Evolutionary conservation across 2,797 vertebrate genomes (phyloP), one percentile per base, ranked within the genome.

Genomic region (Phrynocephalus guinanensis): DNA sequence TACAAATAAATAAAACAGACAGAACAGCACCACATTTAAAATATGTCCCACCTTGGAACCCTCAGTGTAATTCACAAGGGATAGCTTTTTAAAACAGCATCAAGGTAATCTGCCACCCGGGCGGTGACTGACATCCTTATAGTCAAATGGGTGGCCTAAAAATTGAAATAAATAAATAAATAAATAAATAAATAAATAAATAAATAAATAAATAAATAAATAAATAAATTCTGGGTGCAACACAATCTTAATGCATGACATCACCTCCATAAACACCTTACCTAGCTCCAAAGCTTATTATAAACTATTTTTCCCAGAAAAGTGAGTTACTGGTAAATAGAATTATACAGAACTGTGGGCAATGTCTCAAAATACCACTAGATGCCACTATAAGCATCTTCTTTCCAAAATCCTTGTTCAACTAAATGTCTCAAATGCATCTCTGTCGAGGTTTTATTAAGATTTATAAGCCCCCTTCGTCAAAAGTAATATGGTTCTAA

Each of bases 341-440:
- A 75, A 81, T 0, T 3, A 20, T 33, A 10, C 30, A 13, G 83
- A 1, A 60, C 79, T 11, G 5, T 11, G 44, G 93, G 92, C 76
- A 88, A 56, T 92, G 93, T 68, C 75, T 71, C 1, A 0, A 1
- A 44, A 0, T 0, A 3, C 82, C 97, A 94, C 96, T 95, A 97
- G 97, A 96, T 96, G 96, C 96, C 92, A 91, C 83, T 78, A 83
- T 48, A 22, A 94, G 92, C 60, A 91, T 26, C 94, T 88, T 52
- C 6, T 71, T 66, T 20, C 38, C 22, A 30, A 79, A 63, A 8
- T 6, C n/a, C n/a, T 1, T 38, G 38, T 8, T 83, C 67, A 87
- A 85, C 6, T 0, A 52, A 81, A 76, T 0, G 0, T 33, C 38
- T 87, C 13, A 0, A 0, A 52, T 38, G 18, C 1, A 68, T 24